Conservation (phyloP, 2,797 vertebrate species). For the Balearica regulorum region DNA sequence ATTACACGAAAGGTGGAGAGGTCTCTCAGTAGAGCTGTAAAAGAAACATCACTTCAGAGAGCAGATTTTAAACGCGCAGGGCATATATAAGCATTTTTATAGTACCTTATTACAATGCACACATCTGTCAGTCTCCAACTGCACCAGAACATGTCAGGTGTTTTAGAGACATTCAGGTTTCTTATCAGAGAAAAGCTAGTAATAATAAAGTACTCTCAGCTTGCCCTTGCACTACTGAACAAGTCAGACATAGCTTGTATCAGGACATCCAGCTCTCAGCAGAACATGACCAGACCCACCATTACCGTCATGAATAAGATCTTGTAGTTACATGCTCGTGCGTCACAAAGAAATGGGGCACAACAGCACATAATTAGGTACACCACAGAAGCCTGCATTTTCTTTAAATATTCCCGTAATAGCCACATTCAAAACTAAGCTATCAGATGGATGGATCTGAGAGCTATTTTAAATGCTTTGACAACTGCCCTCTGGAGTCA, state of each 20-base stretch:
- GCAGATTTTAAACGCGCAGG: background rate
- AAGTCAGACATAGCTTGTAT: background rate
- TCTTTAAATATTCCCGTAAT: background rate
- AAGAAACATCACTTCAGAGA: background rate
- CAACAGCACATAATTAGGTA: background rate
- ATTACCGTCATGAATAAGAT: fast-evolving
- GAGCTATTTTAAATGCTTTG: background rate
- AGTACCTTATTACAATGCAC: background rate
- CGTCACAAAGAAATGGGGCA: background rate
- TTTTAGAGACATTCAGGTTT: background rate
- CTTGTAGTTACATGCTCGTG: fast-evolving
- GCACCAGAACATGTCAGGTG: fast-evolving
- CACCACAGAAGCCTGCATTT: background rate
- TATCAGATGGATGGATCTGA: background rate
- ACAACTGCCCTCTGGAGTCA: background rate
- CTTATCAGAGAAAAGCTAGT: background rate
- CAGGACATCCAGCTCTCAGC: background rate
- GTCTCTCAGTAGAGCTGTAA: background rate
- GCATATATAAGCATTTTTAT: background rate
- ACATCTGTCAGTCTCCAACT: fast-evolving
- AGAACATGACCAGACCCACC: background rate
- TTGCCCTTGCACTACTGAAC: too few relatives aligned
- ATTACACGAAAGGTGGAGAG: background rate
- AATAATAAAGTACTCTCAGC: background rate
- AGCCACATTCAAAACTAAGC: background rate